These are phyloP conservation scores for Platycercus adscitus DNA, from an alignment of 2,113 vertebrate species.

Conservation along the genomic window DNA sequence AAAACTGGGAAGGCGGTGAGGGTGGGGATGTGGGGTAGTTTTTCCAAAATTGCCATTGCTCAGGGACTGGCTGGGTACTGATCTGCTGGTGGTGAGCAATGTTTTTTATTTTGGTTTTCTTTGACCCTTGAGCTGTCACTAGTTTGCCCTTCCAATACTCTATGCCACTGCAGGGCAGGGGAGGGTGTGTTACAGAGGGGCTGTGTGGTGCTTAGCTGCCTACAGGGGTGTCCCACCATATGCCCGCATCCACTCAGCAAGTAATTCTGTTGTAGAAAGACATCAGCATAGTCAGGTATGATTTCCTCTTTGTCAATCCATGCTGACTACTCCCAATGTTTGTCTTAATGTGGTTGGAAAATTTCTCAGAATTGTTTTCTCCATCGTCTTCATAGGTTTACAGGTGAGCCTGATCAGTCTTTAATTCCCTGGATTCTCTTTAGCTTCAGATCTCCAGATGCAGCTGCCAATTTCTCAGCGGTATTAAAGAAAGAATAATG, in stretches of 20 bases:
- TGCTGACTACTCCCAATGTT: background rate
- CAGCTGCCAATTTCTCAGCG: background rate
- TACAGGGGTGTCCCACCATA: background rate
- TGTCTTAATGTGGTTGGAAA: background rate
- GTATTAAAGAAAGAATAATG: background rate
- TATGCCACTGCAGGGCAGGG: background rate
- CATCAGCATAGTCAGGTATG: background rate
- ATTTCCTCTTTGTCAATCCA: background rate
- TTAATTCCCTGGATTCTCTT: background rate
- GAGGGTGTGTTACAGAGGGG: fast-evolving
- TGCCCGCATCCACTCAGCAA: background rate
- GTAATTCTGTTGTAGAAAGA: background rate
- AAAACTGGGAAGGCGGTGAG: background rate
- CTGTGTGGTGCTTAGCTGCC: background rate
- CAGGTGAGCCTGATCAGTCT: background rate
- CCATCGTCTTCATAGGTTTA: background rate
- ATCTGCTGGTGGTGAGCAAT: background rate
- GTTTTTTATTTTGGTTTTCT: background rate
- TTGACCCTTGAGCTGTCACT: background rate
- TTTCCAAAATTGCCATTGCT: background rate
- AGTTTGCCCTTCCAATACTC: background rate
- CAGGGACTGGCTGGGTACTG: background rate
- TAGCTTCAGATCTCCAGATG: background rate
- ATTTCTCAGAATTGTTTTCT: background rate
- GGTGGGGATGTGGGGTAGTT: background rate